Base-by-base conservation (phyloP, 1,140 invertebrate species). In the Diorhabda sublineata region DNA sequence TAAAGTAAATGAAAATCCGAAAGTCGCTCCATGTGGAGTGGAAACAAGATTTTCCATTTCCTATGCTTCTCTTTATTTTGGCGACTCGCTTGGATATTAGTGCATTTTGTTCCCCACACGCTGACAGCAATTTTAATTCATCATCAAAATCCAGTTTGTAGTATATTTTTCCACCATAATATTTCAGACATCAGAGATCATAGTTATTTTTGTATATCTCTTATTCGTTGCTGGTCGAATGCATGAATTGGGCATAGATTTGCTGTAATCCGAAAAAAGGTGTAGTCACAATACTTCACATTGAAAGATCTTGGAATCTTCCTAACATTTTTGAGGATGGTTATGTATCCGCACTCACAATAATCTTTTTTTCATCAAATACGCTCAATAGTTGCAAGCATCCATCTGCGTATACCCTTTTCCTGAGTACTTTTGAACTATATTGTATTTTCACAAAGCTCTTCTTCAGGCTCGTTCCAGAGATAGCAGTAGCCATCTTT, bases 361-460 rank as follows among this genome's bases (percentile, higher is more conserved):
- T 11, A 11, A 11, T 11, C 11, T 11, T 11, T 0, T 11, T 11
- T 11, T 11, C 11, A 11, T 11, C 11, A 11, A 11, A 11, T 11
- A 11, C 11, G 11, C 11, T 11, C 11, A 11, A 11, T 11, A 11
- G 11, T 11, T 11, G 11, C 11, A 56, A 1, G 26, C 26, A 26
- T 26, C 26, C 26, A 26, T 26, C 26, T 26, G 26, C 26, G 26
- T 1, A 26, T 26, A 26, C 26, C 26, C 0, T 26, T 26, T 26
- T 26, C 26, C 26, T 26, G 1, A 26, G 26, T 26, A 26, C 26
- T 26, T 26, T 26, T 26, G 26, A 26, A 26, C 26, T 26, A 26
- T 26, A 26, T 26, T 26, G 26, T 26, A 45, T 74, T 76, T 56
- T 69, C 75, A 11, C 65, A 42, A 45, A 79, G 78, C 60, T 78